A percentile compares a stretch with the other conserved stretches of the same genome.
Evolutionary conservation across 2,888 invertebrate species (phyloP).

Genomic region (Standfussiana lucernea): DNA sequence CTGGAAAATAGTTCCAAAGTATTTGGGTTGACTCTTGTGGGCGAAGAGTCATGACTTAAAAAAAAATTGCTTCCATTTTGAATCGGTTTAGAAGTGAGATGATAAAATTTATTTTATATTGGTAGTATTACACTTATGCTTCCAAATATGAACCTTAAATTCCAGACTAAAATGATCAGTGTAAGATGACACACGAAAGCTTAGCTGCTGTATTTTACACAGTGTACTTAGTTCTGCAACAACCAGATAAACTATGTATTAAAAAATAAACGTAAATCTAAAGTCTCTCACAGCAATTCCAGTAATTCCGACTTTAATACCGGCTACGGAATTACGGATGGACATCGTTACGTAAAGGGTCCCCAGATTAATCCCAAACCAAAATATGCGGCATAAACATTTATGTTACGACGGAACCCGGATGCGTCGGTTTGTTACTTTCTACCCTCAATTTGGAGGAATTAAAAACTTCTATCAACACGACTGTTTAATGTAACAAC

Average conservation of each 20-base stretch:
- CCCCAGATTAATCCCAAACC: constrained; percentile 51
- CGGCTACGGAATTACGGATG: constrained; percentile 27
- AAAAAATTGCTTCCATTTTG: not conserved
- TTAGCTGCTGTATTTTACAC: not conserved
- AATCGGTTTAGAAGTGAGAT: not conserved
- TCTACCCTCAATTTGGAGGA: constrained; percentile 45
- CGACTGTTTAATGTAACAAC: constrained; percentile 20
- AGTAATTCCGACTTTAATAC: constrained; percentile 47
- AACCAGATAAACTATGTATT: not conserved
- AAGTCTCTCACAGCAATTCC: constrained; percentile 37
- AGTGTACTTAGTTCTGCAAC: not conserved
- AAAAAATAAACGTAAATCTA: constrained; percentile 29
- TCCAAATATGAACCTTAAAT: not conserved
- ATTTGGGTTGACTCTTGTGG: not conserved
- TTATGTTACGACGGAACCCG: constrained; percentile 56
- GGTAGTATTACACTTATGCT: not conserved
- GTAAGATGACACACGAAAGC: not conserved
- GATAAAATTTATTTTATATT: not conserved
- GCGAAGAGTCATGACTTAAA: not conserved
- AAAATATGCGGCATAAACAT: constrained; percentile 63
- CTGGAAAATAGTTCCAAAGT: not conserved
- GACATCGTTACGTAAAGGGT: constrained; percentile 46
- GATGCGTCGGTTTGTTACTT: constrained; percentile 45
- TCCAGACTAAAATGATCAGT: not conserved
- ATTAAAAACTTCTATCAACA: constrained; percentile 53